These are phyloP conservation scores for Actenoides lindsayi DNA, from an alignment of 2,113 vertebrate species.

Conservation along the genomic window DNA sequence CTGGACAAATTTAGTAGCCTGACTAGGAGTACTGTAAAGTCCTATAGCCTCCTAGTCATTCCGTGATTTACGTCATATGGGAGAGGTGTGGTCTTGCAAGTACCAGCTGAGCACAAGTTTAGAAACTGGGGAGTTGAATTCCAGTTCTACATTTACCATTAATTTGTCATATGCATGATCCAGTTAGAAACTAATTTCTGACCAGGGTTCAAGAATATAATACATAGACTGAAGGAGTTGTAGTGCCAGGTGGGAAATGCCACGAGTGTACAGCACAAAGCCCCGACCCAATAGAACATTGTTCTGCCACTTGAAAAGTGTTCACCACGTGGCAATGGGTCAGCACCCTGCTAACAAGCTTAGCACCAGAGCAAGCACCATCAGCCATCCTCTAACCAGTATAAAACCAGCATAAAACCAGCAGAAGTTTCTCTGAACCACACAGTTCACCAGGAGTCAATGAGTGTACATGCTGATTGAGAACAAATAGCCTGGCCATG, in stretches of 20 bases:
- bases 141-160: not conserved
- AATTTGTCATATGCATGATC: not conserved
- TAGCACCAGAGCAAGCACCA: not conserved
- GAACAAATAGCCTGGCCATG: not conserved
- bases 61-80: rapidly evolving
- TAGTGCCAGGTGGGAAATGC: not conserved
- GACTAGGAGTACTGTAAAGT: not conserved
- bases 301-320: not conserved
- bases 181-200: not conserved
- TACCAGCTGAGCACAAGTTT: not conserved
- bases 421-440: not conserved
- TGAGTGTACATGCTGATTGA: rapidly evolving
- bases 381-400: not conserved
- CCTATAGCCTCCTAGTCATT: not conserved
- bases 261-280: not conserved
- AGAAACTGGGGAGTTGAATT: not conserved
- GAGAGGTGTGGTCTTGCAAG: not conserved
- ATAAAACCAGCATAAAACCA: not conserved
- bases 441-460: not conserved
- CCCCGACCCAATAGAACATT: not conserved
- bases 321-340: rapidly evolving
- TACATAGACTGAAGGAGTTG: not conserved
- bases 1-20: not conserved
- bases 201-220: not conserved
- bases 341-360: not conserved